Percentiles rank a stretch among this genome's conserved stretches.
Evolutionary conservation across 1,140 invertebrate species (phyloP).

Genomic region (Atta colombica): DNA sequence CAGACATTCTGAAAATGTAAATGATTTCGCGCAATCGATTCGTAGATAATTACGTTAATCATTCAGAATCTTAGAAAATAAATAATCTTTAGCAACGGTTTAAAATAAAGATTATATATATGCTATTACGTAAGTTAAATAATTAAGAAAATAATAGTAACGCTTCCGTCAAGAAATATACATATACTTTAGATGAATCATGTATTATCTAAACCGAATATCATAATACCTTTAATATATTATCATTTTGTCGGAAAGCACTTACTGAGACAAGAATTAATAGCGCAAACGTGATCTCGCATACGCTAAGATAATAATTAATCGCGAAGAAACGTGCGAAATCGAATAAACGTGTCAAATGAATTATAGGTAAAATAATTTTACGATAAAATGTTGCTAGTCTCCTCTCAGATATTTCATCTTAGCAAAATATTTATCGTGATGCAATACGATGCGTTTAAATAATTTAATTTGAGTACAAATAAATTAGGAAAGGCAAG

Average conservation of each 20-base stretch:
- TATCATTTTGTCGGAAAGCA: slow-evolving; percentile 1
- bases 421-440: neutral
- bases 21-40: neutral
- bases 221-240: neutral
- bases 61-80: neutral
- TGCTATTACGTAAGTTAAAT: slow-evolving; percentile 6
- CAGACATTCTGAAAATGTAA: neutral
- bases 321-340: slow-evolving; percentile 30
- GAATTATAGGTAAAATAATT: neutral
- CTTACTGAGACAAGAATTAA: neutral
- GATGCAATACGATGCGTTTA: too few relatives aligned
- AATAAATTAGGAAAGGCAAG: slow-evolving; percentile 6
- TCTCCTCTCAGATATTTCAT: neutral
- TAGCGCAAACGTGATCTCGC: slow-evolving; percentile 4
- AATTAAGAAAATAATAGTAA: slow-evolving; percentile 24
- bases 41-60: neutral
- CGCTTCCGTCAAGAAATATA: neutral
- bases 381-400: neutral
- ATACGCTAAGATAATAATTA: slow-evolving; percentile 28
- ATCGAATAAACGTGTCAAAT: slow-evolving; percentile 9
- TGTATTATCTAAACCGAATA: neutral
- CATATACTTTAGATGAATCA: neutral
- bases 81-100: neutral
- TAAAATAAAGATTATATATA: neutral
- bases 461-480: neutral